Conservation (phyloP, 2,888 invertebrate species). For the Cataglyphis albicans region DNA sequence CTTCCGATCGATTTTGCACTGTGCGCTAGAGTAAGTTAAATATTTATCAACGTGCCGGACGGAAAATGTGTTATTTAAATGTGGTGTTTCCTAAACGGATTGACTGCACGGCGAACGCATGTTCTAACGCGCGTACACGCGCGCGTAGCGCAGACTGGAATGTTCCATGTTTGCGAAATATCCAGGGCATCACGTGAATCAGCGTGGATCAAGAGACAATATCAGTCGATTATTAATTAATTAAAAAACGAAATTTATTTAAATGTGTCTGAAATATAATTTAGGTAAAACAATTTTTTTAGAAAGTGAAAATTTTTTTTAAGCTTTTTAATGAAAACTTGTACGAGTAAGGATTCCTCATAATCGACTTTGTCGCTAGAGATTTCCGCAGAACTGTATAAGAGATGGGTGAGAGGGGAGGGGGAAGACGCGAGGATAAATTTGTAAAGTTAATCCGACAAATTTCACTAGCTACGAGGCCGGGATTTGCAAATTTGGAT, state of each 20-base stretch:
- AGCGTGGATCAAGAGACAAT: neutral
- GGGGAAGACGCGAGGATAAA: slow-evolving; percentile 34
- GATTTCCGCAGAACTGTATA: slow-evolving; percentile 5
- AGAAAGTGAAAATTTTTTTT: neutral
- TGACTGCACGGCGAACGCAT: slow-evolving; percentile 36
- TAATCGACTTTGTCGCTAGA: slow-evolving; percentile 42
- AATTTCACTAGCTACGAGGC: slow-evolving; percentile 55
- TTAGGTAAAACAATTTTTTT: neutral
- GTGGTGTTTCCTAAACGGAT: slow-evolving; percentile 38
- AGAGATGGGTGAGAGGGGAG: neutral
- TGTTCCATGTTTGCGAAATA: slow-evolving; percentile 21
- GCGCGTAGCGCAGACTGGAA: neutral
- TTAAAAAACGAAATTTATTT: neutral
- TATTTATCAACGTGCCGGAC: slow-evolving; percentile 50
- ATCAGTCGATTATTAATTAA: neutral
- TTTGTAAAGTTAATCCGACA: slow-evolving; percentile 59
- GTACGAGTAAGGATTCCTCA: neutral
- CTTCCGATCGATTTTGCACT: slow-evolving; percentile 43
- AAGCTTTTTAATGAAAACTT: neutral
- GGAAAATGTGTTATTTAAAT: slow-evolving; percentile 53
- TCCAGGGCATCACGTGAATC: neutral
- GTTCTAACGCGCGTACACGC: slow-evolving; percentile 31
- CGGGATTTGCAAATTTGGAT: slow-evolving; percentile 57
- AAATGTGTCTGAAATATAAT: neutral
- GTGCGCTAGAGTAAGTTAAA: slow-evolving; percentile 41